Conservation (phyloP, 2,888 invertebrate genomes). For the Halocaridina rubra region DNA sequence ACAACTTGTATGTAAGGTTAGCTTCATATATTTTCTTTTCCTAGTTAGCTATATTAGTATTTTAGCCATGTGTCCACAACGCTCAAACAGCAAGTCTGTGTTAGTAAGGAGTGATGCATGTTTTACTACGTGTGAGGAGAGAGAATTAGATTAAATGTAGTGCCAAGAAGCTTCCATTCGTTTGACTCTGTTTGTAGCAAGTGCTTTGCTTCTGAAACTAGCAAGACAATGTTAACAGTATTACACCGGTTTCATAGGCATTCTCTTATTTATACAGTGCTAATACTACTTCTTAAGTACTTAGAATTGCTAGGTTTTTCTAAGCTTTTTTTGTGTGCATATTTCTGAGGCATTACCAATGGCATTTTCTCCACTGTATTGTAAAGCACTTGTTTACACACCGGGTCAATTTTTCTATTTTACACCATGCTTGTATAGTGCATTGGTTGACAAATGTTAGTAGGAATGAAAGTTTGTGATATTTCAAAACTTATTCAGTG, state of each 20-base stretch:
- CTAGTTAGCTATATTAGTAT: slow-evolving; percentile 27
- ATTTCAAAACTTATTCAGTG: too few relatives aligned
- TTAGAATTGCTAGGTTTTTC: neutral
- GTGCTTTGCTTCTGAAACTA: too few relatives aligned
- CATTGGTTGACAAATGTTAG: neutral
- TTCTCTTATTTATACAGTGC: neutral
- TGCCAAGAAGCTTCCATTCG: slow-evolving; percentile 10
- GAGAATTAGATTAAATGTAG: neutral
- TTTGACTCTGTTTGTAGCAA: neutral
- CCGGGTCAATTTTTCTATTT: neutral
- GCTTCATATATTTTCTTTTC: neutral
- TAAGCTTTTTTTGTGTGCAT: neutral
- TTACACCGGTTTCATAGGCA: neutral
- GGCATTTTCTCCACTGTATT: neutral
- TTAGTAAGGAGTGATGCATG: slow-evolving; percentile 19
- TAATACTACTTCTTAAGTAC: neutral
- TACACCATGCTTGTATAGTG: neutral
- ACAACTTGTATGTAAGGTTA: neutral
- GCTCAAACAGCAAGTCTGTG: slow-evolving; percentile 56
- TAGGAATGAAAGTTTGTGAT: too few relatives aligned
- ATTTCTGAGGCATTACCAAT: slow-evolving; percentile 3
- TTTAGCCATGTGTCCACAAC: slow-evolving; percentile 30
- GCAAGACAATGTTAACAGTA: too few relatives aligned
- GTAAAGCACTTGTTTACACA: neutral
- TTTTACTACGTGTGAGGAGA: neutral